Evolutionary conservation across 2,888 invertebrate species (phyloP), one percentile per base, ranked within the genome.

Genomic region (Lasioglossum oenotherae): DNA sequence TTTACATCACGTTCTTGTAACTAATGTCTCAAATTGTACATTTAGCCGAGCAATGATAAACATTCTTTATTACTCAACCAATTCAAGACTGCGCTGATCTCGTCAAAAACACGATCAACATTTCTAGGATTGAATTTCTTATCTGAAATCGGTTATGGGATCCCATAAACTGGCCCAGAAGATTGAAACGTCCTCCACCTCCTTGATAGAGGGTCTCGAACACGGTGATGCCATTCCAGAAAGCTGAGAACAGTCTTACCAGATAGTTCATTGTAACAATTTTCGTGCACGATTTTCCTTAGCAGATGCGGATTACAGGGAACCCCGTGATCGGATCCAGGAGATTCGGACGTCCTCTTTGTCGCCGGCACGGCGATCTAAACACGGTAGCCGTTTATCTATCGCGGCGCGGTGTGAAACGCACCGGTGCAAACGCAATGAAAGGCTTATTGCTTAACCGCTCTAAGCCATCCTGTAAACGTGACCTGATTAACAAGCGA

Each of bases 401-500:
- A 23, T 27, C n/a, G 38, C 57, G 67, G 44, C 53, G 38, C 67
- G 6, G 44, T 41, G 44, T 31, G 78, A 78, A 53, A 53, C 60
- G 71, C 78, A 64, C n/a, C 71, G 57, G 64, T 60, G 73, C 44
- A 46, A 73, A 31, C 44, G 49, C 75, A 64, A 71, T 71, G 80
- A 77, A 80, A 87, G 81, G 81, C 64, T 74, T 79, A 80, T 80
- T 77, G 86, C 79, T 85, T 57, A 83, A 88, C 73, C 83, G 38
- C 69, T n/a, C 46, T 60, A 84, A 87, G 72, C 78, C 76, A 67
- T 80, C 80, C 87, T 74, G 81, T 88, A 88, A 90, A 85, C 84
- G 84, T 87, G 80, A 75, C 80, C 86, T 85, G 88, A 89, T 90
- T 91, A 86, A 88, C 88, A 89, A 86, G 89, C 91, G 86, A 88